Percentiles rank a stretch among this genome's conserved stretches.
phyloP scores from a whole-genome alignment of 2,113 vertebrate species.

The Hemibagrus wyckioides region DNA sequence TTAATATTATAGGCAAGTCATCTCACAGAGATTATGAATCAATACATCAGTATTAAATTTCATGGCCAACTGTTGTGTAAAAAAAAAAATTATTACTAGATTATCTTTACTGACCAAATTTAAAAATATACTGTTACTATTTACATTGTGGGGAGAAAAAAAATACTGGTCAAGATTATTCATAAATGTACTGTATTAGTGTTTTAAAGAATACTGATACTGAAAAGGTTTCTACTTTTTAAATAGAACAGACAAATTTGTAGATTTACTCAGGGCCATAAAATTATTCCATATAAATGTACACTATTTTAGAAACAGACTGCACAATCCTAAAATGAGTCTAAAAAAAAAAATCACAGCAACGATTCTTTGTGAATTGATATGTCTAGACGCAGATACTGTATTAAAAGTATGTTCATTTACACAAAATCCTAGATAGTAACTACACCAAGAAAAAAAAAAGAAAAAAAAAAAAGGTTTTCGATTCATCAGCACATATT shows the following conservation, averaged over 20 bases:
- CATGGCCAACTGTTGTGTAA: constrained; percentile 63
- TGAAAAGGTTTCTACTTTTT: constrained; percentile 27
- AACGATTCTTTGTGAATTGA: constrained; percentile 39
- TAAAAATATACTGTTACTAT: constrained; percentile 74
- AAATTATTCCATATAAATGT: constrained; percentile 33
- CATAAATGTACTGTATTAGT: constrained; percentile 29
- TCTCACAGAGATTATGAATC: constrained; percentile 93
- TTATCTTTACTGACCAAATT: constrained; percentile 67
- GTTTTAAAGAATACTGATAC: constrained; percentile 18
- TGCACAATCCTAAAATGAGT: constrained; percentile 23
- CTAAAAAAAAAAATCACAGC: constrained; percentile 27
- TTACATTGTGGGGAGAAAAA: constrained; percentile 64
- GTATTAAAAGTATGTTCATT: constrained; percentile 28
- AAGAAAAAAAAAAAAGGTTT: background rate
- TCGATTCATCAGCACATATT: background rate
- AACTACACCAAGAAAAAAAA: constrained; percentile 2
- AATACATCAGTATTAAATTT: constrained; percentile 79
- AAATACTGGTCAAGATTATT: constrained; percentile 19
- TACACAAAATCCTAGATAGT: constrained; percentile 4
- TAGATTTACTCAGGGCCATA: constrained; percentile 23
- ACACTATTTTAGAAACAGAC: constrained; percentile 26
- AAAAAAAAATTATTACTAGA: constrained; percentile 46
- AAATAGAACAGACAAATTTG: constrained; percentile 39
- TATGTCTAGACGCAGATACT: constrained; percentile 41
- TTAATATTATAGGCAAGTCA: constrained; percentile 71